These are phyloP conservation scores for Cyprinodon variegatus DNA, from an alignment of 2,113 vertebrate species.

Conservation along the genomic window DNA sequence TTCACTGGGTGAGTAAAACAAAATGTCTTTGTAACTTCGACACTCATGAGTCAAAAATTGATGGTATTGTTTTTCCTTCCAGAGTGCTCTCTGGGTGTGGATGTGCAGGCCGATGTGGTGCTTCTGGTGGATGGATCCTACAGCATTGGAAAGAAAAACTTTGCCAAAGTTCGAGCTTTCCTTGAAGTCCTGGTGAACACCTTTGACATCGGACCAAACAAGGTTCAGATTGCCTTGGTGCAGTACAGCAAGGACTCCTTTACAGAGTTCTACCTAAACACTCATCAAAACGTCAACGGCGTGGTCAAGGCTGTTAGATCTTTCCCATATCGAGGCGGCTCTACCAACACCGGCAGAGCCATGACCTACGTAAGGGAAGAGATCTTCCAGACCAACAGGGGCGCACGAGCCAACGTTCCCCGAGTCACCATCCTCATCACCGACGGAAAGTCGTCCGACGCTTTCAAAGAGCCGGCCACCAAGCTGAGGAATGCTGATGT, in stretches of 20 bases:
- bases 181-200: slow-evolving; percentile 93
- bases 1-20: slow-evolving; percentile 85
- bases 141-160: slow-evolving; percentile 95
- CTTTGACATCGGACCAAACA: slow-evolving; percentile 90
- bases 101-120: slow-evolving; percentile 95
- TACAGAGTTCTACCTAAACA: slow-evolving; percentile 94
- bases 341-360: slow-evolving; percentile 96
- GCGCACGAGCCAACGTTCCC: slow-evolving; percentile 89
- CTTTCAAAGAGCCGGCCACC: slow-evolving; percentile 91
- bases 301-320: slow-evolving; percentile 90
- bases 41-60: background rate
- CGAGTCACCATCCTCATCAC: slow-evolving; percentile 97
- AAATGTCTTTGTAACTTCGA: background rate
- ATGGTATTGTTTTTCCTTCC: slow-evolving; percentile 29
- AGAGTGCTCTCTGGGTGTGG: slow-evolving; percentile 95
- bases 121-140: slow-evolving; percentile 98
- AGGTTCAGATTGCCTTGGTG: slow-evolving; percentile 96
- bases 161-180: slow-evolving; percentile 96
- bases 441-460: slow-evolving; percentile 97
- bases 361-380: slow-evolving; percentile 96
- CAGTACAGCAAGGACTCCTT: slow-evolving; percentile 96
- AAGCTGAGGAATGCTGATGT: slow-evolving; percentile 88
- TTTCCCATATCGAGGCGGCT: slow-evolving; percentile 97
- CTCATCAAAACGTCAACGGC: slow-evolving; percentile 84
- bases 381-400: slow-evolving; percentile 86